Evolutionary conservation across 1,140 invertebrate species (phyloP), one percentile per base, ranked within the genome.

Genomic region (Drosophila bocki): DNA sequence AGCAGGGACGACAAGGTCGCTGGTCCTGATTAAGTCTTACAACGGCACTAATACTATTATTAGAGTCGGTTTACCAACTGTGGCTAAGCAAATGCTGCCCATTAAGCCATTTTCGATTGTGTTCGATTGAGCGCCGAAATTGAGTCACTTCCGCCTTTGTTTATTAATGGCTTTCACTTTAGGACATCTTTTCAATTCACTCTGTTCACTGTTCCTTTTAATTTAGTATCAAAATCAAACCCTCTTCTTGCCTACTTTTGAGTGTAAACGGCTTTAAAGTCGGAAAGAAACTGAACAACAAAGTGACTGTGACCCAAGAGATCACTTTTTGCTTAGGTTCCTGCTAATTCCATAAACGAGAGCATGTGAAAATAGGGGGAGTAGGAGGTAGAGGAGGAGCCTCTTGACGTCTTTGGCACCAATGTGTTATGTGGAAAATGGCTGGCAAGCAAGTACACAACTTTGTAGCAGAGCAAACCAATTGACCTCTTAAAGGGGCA

Each of bases 301-400:
- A 62, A 64, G 8, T 12, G 42, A 7, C 7, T 47, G 9, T 47
- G n/a, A 4, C 15, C 19, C 12, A 5, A n/a, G 3, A 51, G 13
- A 60, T 45, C 32, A 29, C 51, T 39, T 50, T 50, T 64, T 35
- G 12, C 4, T 17, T 17, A 42, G 39, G 42, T 7, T 29, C 0
- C 33, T 69, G 84, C 59, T 83, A 86, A 86, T 87, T 86, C 29
- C 63, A 19, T 37, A 64, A 47, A 22, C 71, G 59, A 58, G 63
- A 77, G 81, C 8, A 33, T 44, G 58, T 35, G 37, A 71, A 56
- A 42, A 39, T 42, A 6, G 4, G 13, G 7, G 37, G 29, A 22
- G n/a, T 17, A 12, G 15, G 48, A 51, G 29, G 3, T 7, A 12
- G 19, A 47, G 45, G 1, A 44, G 11, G 29, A 35, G 62, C 50